Conservation (phyloP, 2,113 vertebrate species). For the Noctilio leporinus region DNA sequence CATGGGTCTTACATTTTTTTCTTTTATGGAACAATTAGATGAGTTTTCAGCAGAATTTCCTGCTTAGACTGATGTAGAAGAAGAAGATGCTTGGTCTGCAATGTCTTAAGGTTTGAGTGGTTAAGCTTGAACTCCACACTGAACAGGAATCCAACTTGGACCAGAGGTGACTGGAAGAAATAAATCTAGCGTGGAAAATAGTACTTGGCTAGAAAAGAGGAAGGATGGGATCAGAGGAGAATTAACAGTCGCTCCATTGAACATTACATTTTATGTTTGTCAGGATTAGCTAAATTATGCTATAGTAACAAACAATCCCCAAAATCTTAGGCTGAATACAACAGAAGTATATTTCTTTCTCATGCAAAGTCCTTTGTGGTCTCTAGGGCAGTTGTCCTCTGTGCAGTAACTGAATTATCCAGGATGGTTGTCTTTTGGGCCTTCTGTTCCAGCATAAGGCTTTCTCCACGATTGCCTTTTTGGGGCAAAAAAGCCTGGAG, state of each 20-base stretch:
- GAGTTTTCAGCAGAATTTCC: neutral
- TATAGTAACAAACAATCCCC: neutral
- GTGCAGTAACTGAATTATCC: neutral
- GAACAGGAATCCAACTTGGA: neutral
- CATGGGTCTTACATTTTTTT: neutral
- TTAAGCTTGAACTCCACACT: neutral
- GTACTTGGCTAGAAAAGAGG: neutral
- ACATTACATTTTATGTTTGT: neutral
- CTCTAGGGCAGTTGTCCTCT: neutral
- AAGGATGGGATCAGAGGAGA: neutral
- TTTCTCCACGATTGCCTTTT: neutral
- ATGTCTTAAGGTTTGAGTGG: neutral
- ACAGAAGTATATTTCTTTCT: neutral
- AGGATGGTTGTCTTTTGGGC: neutral
- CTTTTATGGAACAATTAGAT: neutral
- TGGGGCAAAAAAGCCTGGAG: neutral
- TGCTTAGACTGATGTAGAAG: neutral
- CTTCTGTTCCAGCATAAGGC: neutral
- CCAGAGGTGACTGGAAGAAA: neutral
- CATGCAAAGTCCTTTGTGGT: neutral
- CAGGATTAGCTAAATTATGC: neutral
- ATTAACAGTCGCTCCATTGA: neutral
- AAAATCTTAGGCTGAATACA: neutral
- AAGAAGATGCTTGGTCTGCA: neutral
- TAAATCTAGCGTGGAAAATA: neutral